Evolutionary conservation across 2,113 vertebrate species (phyloP).

Genomic region (Notarius quadriscutis): DNA sequence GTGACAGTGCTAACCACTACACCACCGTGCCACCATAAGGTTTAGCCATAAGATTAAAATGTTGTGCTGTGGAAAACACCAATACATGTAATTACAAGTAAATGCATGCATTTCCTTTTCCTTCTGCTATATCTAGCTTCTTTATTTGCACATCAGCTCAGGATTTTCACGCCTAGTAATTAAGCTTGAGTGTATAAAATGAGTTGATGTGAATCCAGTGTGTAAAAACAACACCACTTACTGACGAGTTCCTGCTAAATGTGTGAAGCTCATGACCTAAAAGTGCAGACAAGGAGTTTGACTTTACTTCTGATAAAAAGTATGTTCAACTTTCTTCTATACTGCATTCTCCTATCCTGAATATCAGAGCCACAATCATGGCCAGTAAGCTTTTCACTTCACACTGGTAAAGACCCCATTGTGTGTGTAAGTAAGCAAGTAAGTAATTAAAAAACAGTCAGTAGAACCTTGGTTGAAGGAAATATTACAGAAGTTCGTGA

Average conservation of each 20-base stretch:
- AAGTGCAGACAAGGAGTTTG: conserved; percentile 23
- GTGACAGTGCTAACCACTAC: too few species aligned
- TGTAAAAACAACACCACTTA: conserved; percentile 8
- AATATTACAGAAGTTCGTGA: neutral
- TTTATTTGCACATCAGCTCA: conserved; percentile 32
- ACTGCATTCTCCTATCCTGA: neutral
- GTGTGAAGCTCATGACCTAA: conserved; percentile 27
- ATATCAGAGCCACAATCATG: neutral
- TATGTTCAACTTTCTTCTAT: neutral
- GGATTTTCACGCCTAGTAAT: conserved; percentile 47
- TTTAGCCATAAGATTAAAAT: neutral
- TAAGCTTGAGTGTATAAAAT: conserved; percentile 41
- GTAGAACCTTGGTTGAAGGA: neutral
- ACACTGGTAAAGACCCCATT: neutral
- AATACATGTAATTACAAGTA: neutral
- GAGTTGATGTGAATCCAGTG: neutral
- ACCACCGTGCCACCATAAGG: neutral
- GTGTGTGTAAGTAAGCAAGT: too few species aligned
- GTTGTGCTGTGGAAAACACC: neutral
- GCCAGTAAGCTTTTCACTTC: neutral
- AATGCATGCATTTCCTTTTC: neutral
- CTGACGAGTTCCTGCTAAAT: conserved; percentile 9
- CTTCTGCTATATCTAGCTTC: conserved; percentile 28
- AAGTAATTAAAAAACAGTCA: neutral
- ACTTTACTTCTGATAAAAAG: neutral